Percentiles rank a stretch among this genome's conserved stretches.
Evolutionary conservation across 2,797 vertebrate genomes (phyloP).

Genomic region (Gouania willdenowi): DNA sequence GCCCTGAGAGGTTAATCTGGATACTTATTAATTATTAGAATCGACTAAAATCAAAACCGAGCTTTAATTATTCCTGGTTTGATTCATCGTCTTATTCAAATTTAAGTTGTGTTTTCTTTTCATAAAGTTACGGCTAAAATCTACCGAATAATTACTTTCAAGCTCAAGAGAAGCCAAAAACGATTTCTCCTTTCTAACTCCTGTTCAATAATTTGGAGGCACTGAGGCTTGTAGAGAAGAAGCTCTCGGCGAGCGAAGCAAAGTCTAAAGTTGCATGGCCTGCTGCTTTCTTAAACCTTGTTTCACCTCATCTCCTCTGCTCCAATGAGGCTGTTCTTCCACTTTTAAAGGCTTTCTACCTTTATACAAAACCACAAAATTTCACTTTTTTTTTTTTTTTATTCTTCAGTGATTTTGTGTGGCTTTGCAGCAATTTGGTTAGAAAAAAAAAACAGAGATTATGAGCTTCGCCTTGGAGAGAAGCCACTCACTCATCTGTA

Average conservation of each 20-base stretch:
- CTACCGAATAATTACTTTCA: slow-evolving; percentile 4
- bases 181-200: background rate
- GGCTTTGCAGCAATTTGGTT: slow-evolving; percentile 52
- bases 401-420: slow-evolving; percentile 49
- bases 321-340: slow-evolving; percentile 34
- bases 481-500: slow-evolving; percentile 26
- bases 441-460: slow-evolving; percentile 26
- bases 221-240: slow-evolving; percentile 15
- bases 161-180: background rate
- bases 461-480: slow-evolving; percentile 15
- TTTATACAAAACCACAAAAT: slow-evolving; percentile 32
- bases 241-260: slow-evolving; percentile 4
- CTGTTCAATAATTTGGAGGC: slow-evolving; percentile 18
- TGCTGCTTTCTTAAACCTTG: slow-evolving; percentile 36
- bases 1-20: no score
- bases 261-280: slow-evolving; percentile 20
- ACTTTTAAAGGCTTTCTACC: slow-evolving; percentile 23
- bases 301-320: slow-evolving; percentile 23
- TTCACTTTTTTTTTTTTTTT: slow-evolving; percentile 62
- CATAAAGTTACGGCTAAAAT: no score
- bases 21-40: no score
- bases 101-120: no score
- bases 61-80: no score
- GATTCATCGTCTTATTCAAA: no score
- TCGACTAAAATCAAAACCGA: no score